phyloP scores from a whole-genome alignment of 1,140 invertebrate genomes.

The Meloidogyne chitwoodi region DNA sequence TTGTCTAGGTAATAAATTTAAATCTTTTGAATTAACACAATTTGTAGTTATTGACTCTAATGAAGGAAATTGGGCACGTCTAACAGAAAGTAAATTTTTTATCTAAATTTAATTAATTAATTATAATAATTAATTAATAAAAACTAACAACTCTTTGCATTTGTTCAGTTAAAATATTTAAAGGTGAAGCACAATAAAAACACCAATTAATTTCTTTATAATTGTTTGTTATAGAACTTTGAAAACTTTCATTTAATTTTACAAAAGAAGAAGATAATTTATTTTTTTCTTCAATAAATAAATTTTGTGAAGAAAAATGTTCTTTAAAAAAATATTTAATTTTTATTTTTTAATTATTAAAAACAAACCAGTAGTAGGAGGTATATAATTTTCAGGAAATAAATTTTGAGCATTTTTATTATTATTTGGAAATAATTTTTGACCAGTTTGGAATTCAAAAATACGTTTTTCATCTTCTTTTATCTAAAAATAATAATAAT shows the following conservation, averaged over 20 bases:
- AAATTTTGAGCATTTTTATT: background rate
- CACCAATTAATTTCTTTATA: constrained; percentile 1
- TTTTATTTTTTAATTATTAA: too few species aligned
- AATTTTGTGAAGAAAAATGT: too few species aligned
- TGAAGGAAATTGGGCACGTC: constrained; percentile 6
- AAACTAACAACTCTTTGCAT: constrained; percentile 20
- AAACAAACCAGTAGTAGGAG: too few species aligned
- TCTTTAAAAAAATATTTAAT: too few species aligned
- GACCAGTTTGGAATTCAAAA: constrained; percentile 9
- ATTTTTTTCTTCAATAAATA: too few species aligned
- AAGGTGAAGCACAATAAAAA: constrained; percentile 16
- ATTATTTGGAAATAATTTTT: background rate
- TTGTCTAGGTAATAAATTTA: constrained; percentile 9
- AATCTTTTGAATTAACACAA: constrained; percentile 3
- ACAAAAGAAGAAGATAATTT: too few species aligned
- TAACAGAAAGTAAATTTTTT: constrained; percentile 11
- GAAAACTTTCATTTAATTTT: background rate
- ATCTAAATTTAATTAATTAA: background rate
- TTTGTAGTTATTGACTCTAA: background rate
- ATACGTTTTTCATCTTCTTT: constrained; percentile 3
- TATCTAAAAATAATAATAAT: background rate
- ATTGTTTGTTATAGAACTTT: background rate
- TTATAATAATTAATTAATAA: background rate
- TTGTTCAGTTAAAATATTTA: constrained; percentile 15
- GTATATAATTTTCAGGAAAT: background rate